Conservation (phyloP, 2,888 invertebrate genomes). For the Chironomus riparius region DNA sequence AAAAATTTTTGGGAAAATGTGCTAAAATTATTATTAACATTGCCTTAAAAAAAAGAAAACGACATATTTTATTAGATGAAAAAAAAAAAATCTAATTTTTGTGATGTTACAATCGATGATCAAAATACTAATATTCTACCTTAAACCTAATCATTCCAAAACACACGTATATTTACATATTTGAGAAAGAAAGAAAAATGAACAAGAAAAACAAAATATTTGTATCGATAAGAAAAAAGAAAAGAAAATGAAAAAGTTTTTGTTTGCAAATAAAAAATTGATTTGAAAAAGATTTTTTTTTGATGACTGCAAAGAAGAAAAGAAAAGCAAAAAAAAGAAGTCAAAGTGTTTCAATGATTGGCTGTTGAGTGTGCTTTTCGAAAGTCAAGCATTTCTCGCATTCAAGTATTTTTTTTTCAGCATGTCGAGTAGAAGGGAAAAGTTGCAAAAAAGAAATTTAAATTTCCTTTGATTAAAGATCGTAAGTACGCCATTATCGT, state of each 20-base stretch:
- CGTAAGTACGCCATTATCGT: too few species aligned
- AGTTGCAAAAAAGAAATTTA: too few species aligned
- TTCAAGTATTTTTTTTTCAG: too few species aligned
- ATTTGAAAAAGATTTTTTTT: too few species aligned
- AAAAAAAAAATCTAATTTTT: neutral
- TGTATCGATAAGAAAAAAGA: neutral
- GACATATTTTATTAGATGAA: neutral
- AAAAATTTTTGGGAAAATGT: neutral
- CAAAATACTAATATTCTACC: constrained; percentile 5
- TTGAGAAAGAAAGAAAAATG: neutral
- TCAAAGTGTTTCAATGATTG: too few species aligned
- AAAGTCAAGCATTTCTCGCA: too few species aligned
- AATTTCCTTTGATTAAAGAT: too few species aligned
- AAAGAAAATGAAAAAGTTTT: neutral
- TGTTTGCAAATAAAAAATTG: too few species aligned
- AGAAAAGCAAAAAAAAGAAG: too few species aligned
- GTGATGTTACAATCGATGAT: neutral
- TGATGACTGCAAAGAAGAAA: too few species aligned
- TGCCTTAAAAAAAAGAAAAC: neutral
- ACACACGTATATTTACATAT: neutral
- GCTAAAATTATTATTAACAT: neutral
- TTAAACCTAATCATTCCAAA: neutral
- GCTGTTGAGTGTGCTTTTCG: too few species aligned
- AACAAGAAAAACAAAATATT: neutral
- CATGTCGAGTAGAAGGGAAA: too few species aligned